Conservation (phyloP, 2,888 invertebrate genomes). For the Ophion slaviceki region DNA sequence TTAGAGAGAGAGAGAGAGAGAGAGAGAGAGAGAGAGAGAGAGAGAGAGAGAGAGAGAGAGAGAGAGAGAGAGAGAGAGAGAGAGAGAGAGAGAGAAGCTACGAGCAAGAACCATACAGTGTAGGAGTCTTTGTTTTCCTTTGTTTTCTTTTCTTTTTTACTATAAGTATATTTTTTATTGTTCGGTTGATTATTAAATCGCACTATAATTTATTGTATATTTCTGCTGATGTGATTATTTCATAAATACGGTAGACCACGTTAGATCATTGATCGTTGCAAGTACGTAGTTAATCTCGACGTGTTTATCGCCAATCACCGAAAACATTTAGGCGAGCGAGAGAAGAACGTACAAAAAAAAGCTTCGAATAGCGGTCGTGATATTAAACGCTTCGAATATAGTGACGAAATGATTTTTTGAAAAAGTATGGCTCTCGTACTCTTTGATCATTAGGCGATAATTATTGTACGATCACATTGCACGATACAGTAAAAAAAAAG, state of each 20-base stretch:
- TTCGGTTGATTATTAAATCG: conserved; percentile 59
- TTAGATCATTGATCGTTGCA: conserved; percentile 56
- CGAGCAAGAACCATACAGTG: conserved; percentile 47
- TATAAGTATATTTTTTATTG: conserved; percentile 41
- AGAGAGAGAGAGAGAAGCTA: conserved; percentile 1
- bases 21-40: conserved; percentile 1
- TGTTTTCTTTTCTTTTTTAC: conserved; percentile 23
- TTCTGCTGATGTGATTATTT: conserved; percentile 63
- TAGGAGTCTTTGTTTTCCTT: conserved; percentile 47
- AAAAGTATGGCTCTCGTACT: conserved; percentile 39
- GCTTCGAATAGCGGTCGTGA: conserved; percentile 52
- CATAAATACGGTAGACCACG: conserved; percentile 53
- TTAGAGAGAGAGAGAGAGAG: conserved; percentile 23
- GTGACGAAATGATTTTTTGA: conserved; percentile 22
- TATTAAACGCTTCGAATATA: conserved; percentile 54
- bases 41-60: conserved; percentile 13
- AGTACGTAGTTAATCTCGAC: conserved; percentile 57
- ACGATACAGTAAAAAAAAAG: conserved; percentile 21
- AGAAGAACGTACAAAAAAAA: conserved; percentile 22
- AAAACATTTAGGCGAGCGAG: conserved; percentile 31
- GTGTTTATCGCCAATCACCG: conserved; percentile 48
- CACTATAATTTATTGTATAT: conserved; percentile 65
- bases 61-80: conserved; percentile 1
- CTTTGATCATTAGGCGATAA: conserved; percentile 42
- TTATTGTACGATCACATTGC: conserved; percentile 36